phyloP scores from a whole-genome alignment of 2,888 invertebrate species.

The Tuberolachnus salignus region DNA sequence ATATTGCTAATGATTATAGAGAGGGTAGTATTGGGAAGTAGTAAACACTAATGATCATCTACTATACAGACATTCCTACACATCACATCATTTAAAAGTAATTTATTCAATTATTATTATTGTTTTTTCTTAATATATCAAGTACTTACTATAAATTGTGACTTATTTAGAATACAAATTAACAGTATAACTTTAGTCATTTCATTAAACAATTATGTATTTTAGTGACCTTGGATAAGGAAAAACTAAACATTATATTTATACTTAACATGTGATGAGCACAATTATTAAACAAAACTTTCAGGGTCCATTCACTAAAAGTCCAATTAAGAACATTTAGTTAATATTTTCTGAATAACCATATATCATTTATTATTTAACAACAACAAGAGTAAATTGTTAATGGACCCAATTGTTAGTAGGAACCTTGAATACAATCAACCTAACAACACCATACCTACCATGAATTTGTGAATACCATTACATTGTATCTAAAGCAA shows the following conservation, averaged over 20 bases:
- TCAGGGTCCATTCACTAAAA: conserved; percentile 31
- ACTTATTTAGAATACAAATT: not conserved
- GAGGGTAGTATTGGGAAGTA: too few relatives aligned
- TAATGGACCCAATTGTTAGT: conserved; percentile 38
- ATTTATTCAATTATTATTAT: not conserved
- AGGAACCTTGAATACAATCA: conserved; percentile 48
- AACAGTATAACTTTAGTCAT: not conserved
- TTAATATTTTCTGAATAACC: conserved; percentile 22
- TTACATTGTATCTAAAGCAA: conserved; percentile 19
- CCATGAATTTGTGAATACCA: conserved; percentile 22
- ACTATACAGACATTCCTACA: not conserved
- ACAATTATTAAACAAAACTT: conserved; percentile 33
- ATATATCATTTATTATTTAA: conserved; percentile 42
- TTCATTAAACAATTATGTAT: conserved; percentile 6
- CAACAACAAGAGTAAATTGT: conserved; percentile 44
- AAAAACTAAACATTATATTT: conserved; percentile 14
- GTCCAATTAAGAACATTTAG: conserved; percentile 45
- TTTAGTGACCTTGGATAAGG: conserved; percentile 20
- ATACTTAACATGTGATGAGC: not conserved
- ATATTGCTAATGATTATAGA: too few relatives aligned
- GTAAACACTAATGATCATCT: not conserved
- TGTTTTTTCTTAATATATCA: not conserved
- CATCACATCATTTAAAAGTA: not conserved
- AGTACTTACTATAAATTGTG: not conserved
- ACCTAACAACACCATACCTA: conserved; percentile 32